Percentiles rank a stretch among this genome's conserved stretches.
Conservation (phyloP, 35 echinoderm and acorn worm species). For the Anneissia japonica region DNA sequence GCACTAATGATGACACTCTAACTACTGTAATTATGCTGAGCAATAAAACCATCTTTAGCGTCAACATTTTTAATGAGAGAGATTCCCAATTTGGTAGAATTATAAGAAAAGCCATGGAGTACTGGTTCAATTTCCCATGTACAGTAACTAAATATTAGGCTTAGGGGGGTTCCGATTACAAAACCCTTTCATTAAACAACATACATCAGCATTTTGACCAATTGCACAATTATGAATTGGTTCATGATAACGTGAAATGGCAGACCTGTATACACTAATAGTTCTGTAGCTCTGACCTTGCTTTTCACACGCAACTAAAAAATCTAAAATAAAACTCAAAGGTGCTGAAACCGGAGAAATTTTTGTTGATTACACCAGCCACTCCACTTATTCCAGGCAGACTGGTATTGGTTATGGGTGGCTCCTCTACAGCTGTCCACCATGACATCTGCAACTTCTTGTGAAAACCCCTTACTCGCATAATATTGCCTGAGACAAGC, state of each 20-base stretch:
- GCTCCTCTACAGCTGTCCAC: neutral
- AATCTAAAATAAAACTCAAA: neutral
- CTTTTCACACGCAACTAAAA: neutral
- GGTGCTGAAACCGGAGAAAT: neutral
- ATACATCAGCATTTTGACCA: neutral
- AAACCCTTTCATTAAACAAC: neutral
- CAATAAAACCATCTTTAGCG: slow-evolving; percentile 11
- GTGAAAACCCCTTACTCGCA: neutral
- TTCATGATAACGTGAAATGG: neutral
- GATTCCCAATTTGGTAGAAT: neutral
- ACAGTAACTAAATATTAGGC: neutral
- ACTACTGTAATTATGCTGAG: neutral
- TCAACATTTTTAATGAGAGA: neutral
- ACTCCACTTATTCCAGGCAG: neutral
- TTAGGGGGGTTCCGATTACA: neutral
- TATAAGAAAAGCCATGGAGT: neutral
- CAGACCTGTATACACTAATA: neutral
- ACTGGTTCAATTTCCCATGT: slow-evolving; percentile 29
- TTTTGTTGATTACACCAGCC: neutral
- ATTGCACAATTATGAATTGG: neutral
- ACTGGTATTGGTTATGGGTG: neutral
- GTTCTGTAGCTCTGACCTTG: neutral
- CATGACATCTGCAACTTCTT: neutral
- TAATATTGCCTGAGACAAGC: neutral
- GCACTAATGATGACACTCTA: neutral